Base-by-base conservation (phyloP, 1,140 invertebrate species). In the Drosophila ercepeae region DNA sequence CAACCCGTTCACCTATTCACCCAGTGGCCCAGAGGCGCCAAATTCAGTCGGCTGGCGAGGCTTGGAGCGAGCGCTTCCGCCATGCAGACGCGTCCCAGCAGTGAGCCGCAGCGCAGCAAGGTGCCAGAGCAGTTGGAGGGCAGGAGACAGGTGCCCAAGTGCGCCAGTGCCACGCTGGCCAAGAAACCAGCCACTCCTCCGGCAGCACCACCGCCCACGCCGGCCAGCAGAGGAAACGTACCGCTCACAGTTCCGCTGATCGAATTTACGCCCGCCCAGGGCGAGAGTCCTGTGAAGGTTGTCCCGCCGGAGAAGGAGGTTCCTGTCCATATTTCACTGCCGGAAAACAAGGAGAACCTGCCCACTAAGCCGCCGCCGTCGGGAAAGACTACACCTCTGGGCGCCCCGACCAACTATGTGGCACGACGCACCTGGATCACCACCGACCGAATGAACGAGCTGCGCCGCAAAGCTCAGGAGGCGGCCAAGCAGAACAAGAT, bases 401-500 rank as follows among this genome's bases (percentile, higher is more conserved):
- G 78, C 2, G 72, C 89, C 9, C 89, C 83, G 27, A 89, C 48
- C 19, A 86, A 84, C 19, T 90, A 90, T 59, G 74, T 74, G 46
- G 78, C 83, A 4, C 74, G 90, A n/a, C 83, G 84, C 52, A 79
- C 83, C 18, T 91, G 90, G 90, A 93, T 93, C 9, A 91, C 92
- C 19, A 92, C 92, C 13, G 92, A 93, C 11, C 88, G 92, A 6
- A 89, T 93, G 65, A 89, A 91, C 23, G 90, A 92, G 52, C 54
- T 93, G 42, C 89, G 91, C 2, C 91, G 90, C 44, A 89, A 90
- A 39, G 92, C 93, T 3, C 92, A 93, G 42, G 91, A 92, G 13
- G 92, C 92, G 11, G 90, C 92, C n/a, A 92, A 91, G 44, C 91
- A 92, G 14, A 92, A 92, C 65, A 92, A 92, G 75, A 91, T 92